Evolutionary conservation across 2,113 vertebrate species (phyloP), one percentile per base, ranked within the genome.

Genomic region (Calyptommatus sinebrachiatus): DNA sequence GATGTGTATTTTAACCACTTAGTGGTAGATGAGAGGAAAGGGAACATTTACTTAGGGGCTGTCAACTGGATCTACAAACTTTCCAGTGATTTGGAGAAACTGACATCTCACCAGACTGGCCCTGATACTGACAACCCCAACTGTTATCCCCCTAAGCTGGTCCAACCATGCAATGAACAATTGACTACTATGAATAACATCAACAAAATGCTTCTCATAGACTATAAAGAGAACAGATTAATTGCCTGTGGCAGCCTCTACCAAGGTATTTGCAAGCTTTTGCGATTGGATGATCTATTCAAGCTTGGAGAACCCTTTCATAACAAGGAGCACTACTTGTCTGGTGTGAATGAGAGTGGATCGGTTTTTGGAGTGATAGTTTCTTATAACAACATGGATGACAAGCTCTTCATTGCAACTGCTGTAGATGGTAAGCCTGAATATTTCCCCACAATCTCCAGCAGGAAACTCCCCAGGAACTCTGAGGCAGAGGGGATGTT

Each of bases 51-150:
- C 85, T 35, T 99, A 84, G 98, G 98, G 73, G 98, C 97, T 0
- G 96, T 99, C 81, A 99, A 99, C 88, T 95, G 97, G 91, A 99
- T 99, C 90, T 99, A 99, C 86, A 99, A 99, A 92, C 96, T 99
- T 65, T 98, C 98, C 80, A 94, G 95, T 1, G 93, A 91, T 84
- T 91, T 99, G 85, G 96, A 97, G 77, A 94, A 97, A 80, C 93
- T 98, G 92, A 96, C 98, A 82, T 97, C 95, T 12, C 98, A 99
- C 29, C 95, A 98, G 89, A 99, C 98, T 0, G 98, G 98, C 72
- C 98, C 98, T 0, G 98, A 99, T 0, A 97, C 97, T n/a, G 98
- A 99, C 89, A 99, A 99, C 91, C 97, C 97, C 75, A 98, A 99
- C 87, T 99, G 98, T 89, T 99, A 99, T 85, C 98, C 98, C 2